Conservation (phyloP, 2,113 vertebrate genomes). For the Mesocricetus auratus region DNA sequence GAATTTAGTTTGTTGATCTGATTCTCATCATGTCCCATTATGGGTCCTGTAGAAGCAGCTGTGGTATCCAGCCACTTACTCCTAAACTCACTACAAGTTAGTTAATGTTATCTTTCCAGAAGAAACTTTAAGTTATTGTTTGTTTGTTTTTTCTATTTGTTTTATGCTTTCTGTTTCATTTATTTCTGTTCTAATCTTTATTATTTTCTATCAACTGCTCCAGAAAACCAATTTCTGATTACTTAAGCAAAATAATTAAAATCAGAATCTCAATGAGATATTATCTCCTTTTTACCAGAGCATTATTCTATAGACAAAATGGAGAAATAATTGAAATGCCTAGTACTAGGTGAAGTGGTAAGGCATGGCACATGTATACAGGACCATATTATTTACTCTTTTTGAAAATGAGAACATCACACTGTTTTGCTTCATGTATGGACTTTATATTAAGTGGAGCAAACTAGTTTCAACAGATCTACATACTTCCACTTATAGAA, state of each 20-base stretch:
- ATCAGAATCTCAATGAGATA: background rate
- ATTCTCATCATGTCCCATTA: background rate
- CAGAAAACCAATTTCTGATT: background rate
- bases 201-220: background rate
- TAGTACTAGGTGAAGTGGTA: background rate
- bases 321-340: background rate
- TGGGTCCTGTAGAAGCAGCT: background rate
- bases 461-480: background rate
- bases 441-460: background rate
- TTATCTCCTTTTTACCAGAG: background rate
- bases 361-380: background rate
- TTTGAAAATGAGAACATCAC: background rate
- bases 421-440: background rate
- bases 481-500: background rate
- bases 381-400: background rate
- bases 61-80: background rate
- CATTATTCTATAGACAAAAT: background rate
- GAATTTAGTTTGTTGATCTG: background rate
- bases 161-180: background rate
- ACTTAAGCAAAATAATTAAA: constrained; percentile 15
- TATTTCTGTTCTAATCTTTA: background rate
- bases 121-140: background rate
- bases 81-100: background rate
- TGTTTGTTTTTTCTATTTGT: background rate
- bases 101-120: no score